Evolutionary conservation across 2,888 invertebrate species (phyloP), one percentile per base, ranked within the genome.

Genomic region (Eueremaeus valkanovi): DNA sequence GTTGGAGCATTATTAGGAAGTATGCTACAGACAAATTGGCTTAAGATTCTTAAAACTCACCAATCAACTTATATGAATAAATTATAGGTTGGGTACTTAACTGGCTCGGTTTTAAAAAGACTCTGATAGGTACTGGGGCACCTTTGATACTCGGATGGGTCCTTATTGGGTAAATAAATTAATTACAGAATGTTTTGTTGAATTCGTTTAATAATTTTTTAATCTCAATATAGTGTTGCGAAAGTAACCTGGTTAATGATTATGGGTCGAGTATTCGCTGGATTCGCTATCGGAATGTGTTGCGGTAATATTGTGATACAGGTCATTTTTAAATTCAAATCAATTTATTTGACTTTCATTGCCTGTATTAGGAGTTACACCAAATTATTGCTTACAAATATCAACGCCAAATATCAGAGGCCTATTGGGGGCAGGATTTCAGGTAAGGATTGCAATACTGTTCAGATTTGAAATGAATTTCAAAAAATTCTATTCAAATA

Each of bases 361-460:
- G 36, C n/a, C n/a, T 36, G 11, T 36, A 36, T 82, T 81, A n/a
- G 83, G 83, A 1, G 80, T 80, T 36, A 80, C 79, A 11, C 83
- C 83, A 1, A 80, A 83, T 36, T 84, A 83, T 78, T 79, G 84
- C 27, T 82, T 83, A 16, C 84, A 84, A 77, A 81, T 82, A 8
- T 80, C 83, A 0, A 81, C 83, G 0, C 81, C 81, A 66, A 80
- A 82, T 13, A 77, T 81, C 55, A 79, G 84, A 29, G 84, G 84
- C 3, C 80, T 81, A 36, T 79, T 84, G 3, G 83, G 83, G 1
- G 80, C 82, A 0, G 81, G 82, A 27, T 81, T 82, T 16, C 83
- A 84, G 78, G 79, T 84, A 11, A 79, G 81, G 40, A 83, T n/a
- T n/a, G 8, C 6, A 21, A 61, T 9, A n/a, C 45, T 40, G 27